phyloP scores from a whole-genome alignment of 2,888 invertebrate genomes.

The Megamerina dolium region DNA sequence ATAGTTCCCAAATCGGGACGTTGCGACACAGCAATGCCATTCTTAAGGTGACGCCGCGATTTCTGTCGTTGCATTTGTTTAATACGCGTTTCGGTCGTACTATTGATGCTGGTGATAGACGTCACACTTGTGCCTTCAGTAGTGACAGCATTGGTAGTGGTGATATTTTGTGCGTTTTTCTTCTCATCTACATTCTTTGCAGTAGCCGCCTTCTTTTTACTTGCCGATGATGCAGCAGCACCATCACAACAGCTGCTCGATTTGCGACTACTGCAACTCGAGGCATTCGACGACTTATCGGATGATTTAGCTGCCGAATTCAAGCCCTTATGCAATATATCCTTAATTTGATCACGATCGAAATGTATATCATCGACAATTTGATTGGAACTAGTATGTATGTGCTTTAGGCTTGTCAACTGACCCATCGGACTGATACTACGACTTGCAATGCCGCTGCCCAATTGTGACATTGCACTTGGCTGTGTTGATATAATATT shows the following conservation, averaged over 20 bases:
- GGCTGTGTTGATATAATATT: slow-evolving; percentile 61
- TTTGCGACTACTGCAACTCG: not conserved
- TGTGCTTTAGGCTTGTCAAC: slow-evolving; percentile 64
- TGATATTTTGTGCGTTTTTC: slow-evolving; percentile 8
- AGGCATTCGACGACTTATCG: not conserved
- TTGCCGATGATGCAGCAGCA: slow-evolving; percentile 38
- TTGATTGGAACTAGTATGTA: slow-evolving; percentile 45
- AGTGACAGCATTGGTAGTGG: slow-evolving; percentile 1
- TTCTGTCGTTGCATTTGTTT: slow-evolving; percentile 54
- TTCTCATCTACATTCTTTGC: slow-evolving; percentile 8
- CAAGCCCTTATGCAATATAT: slow-evolving; percentile 40
- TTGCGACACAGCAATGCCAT: slow-evolving; percentile 51
- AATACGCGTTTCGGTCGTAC: slow-evolving; percentile 31
- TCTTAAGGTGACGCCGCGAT: slow-evolving; percentile 50
- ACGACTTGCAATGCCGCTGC: slow-evolving; percentile 53
- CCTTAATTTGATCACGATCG: slow-evolving; percentile 50
- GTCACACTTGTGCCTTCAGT: not conserved
- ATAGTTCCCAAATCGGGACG: slow-evolving; percentile 58
- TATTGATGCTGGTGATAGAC: slow-evolving; percentile 1
- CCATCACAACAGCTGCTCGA: not conserved
- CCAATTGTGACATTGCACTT: slow-evolving; percentile 57
- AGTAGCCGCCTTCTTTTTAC: slow-evolving; percentile 28
- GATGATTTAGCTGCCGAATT: slow-evolving; percentile 12
- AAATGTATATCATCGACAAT: slow-evolving; percentile 47
- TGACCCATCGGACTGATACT: slow-evolving; percentile 72